Percentiles rank a stretch among this genome's conserved stretches.
Evolutionary conservation across 2,113 vertebrate species (phyloP).

Genomic region (Ailuropoda melanoleuca): DNA sequence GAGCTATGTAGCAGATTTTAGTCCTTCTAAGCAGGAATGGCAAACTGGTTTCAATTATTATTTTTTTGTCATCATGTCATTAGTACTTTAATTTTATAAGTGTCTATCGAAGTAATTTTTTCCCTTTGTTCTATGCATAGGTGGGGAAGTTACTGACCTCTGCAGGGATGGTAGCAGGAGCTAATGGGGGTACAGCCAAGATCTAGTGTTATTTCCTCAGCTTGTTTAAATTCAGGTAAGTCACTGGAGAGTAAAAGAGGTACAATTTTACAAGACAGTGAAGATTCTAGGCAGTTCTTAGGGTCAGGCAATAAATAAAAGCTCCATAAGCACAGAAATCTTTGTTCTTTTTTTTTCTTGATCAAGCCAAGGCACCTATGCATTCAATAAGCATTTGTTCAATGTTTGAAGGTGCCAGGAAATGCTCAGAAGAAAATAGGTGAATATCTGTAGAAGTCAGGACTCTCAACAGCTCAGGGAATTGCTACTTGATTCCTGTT

Average conservation of each 20-base stretch:
- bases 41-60: not conserved
- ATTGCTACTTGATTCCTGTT: not conserved
- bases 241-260: conserved; percentile 12
- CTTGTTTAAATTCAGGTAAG: not conserved
- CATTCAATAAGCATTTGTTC: not conserved
- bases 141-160: not conserved
- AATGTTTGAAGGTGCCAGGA: not conserved
- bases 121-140: not conserved
- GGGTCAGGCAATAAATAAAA: not conserved
- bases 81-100: not conserved
- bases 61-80: not conserved
- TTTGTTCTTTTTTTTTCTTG: conserved; percentile 24
- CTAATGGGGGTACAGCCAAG: not conserved
- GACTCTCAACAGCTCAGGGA: not conserved
- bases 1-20: not conserved
- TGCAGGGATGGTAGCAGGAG: not conserved
- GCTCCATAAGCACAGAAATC: not conserved
- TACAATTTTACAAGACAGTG: not conserved
- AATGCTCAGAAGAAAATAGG: not conserved
- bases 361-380: not conserved
- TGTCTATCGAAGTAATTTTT: not conserved
- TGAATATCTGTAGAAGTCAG: not conserved
- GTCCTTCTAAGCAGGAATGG: not conserved
- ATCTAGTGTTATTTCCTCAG: not conserved
- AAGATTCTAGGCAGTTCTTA: not conserved